Conservation (phyloP, 2,888 invertebrate species). For the Nycteola revayana region DNA sequence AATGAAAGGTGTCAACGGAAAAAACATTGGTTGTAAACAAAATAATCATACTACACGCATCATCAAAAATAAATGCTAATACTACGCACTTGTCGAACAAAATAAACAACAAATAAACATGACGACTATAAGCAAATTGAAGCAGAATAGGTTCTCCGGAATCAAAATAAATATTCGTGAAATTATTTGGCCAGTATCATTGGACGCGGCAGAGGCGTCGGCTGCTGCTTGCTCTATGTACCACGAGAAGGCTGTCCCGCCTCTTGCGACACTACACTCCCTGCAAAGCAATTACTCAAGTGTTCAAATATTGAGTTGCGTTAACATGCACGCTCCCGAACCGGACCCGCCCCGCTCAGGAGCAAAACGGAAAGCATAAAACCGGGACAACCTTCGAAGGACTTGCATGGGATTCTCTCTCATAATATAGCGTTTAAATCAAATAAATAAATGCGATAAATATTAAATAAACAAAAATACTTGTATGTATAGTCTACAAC, state of each 20-base stretch:
- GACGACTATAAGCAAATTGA: constrained; percentile 80
- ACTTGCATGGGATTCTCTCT: constrained; percentile 65
- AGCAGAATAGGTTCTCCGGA: constrained; percentile 83
- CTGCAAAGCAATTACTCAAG: constrained; percentile 68
- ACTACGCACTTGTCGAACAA: constrained; percentile 66
- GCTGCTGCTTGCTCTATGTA: constrained; percentile 24
- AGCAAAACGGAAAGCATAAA: constrained; percentile 80
- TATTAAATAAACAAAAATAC: constrained; percentile 72
- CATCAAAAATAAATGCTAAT: constrained; percentile 63
- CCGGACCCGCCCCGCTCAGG: constrained; percentile 54
- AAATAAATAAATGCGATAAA: constrained; percentile 80
- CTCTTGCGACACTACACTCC: constrained; percentile 53
- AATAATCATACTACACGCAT: constrained; percentile 73
- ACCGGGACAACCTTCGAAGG: constrained; percentile 83
- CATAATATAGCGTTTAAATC: constrained; percentile 67
- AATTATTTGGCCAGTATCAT: constrained; percentile 82
- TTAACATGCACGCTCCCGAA: constrained; percentile 70
- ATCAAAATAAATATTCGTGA: constrained; percentile 72
- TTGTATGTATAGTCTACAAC: constrained; percentile 76
- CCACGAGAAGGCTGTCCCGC: constrained; percentile 77
- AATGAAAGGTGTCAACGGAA: constrained; percentile 71
- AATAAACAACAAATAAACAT: constrained; percentile 74
- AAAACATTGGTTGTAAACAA: constrained; percentile 77
- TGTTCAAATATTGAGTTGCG: constrained; percentile 56
- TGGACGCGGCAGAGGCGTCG: constrained; percentile 52